These are phyloP conservation scores for Oreonectes daqikongensis DNA, from an alignment of 2,797 vertebrate genomes.

Conservation along the genomic window DNA sequence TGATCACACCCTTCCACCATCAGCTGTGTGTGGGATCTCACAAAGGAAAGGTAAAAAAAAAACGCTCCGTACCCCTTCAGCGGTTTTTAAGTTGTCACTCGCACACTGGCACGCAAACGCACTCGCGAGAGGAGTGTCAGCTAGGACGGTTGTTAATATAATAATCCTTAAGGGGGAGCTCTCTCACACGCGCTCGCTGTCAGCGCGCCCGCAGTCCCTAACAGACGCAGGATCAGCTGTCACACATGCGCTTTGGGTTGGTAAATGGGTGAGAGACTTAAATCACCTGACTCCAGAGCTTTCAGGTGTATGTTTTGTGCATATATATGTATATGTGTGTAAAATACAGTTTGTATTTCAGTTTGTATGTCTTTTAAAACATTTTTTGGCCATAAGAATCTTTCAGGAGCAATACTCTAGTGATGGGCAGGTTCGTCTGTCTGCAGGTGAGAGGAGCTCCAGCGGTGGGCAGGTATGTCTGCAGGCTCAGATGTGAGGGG, in stretches of 20 bases:
- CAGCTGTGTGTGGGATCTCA: constrained; percentile 38
- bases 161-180: constrained; percentile 50
- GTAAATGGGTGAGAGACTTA: constrained; percentile 17
- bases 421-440: constrained; percentile 11
- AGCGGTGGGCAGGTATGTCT: constrained; percentile 17
- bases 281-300: constrained; percentile 7
- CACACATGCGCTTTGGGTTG: constrained; percentile 14
- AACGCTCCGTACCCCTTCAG: constrained; percentile 17
- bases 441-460: constrained; percentile 7
- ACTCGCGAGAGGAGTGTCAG: constrained; percentile 14
- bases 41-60: constrained; percentile 30
- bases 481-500: constrained; percentile 21
- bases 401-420: background rate
- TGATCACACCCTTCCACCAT: constrained; percentile 92
- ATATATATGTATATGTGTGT: too few relatives aligned
- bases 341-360: too few relatives aligned
- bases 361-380: background rate
- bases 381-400: background rate
- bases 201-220: constrained; percentile 9
- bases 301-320: background rate
- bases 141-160: constrained; percentile 12
- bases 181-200: constrained; percentile 42
- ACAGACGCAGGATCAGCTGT: constrained; percentile 32
- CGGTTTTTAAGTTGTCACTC: background rate
- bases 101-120: constrained; percentile 22